Conservation (phyloP, 2,797 vertebrate species). For the Sphenodon punctatus region DNA sequence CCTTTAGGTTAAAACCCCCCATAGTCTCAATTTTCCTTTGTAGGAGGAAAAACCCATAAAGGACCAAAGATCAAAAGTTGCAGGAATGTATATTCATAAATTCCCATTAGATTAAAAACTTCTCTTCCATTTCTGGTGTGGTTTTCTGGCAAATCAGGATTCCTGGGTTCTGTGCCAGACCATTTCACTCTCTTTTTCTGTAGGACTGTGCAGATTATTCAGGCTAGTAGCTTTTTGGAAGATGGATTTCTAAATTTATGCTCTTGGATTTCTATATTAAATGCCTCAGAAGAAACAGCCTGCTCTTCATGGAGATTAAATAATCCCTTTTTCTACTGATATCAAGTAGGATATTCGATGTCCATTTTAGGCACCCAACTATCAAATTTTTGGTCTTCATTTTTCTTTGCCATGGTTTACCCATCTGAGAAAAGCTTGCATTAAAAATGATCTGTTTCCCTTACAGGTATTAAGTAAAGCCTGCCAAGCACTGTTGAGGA, state of each 20-base stretch:
- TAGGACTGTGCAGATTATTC: neutral
- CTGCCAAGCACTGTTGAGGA: neutral
- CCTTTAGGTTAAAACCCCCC: conserved; percentile 10
- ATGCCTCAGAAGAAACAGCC: neutral
- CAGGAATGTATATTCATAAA: neutral
- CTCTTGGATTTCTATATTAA: neutral
- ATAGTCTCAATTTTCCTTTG: conserved; percentile 33
- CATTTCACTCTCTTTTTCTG: neutral
- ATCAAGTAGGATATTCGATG: no score
- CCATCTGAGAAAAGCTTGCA: neutral
- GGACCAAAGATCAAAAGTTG: conserved; percentile 21
- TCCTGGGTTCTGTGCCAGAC: neutral
- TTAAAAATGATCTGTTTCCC: neutral
- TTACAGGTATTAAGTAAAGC: neutral
- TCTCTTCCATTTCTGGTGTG: neutral
- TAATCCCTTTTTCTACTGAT: neutral
- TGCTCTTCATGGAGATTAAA: neutral
- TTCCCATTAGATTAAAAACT: conserved; percentile 1
- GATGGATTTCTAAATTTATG: neutral
- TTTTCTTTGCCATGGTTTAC: conserved; percentile 16
- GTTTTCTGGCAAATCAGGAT: neutral
- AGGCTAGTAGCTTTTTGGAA: neutral
- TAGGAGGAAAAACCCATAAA: conserved; percentile 21
- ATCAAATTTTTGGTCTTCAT: neutral
- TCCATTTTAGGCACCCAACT: rapidly evolving